Evolutionary conservation across 2,113 vertebrate species (phyloP), one percentile per base, ranked within the genome.

Genomic region (Heterotis niloticus): DNA sequence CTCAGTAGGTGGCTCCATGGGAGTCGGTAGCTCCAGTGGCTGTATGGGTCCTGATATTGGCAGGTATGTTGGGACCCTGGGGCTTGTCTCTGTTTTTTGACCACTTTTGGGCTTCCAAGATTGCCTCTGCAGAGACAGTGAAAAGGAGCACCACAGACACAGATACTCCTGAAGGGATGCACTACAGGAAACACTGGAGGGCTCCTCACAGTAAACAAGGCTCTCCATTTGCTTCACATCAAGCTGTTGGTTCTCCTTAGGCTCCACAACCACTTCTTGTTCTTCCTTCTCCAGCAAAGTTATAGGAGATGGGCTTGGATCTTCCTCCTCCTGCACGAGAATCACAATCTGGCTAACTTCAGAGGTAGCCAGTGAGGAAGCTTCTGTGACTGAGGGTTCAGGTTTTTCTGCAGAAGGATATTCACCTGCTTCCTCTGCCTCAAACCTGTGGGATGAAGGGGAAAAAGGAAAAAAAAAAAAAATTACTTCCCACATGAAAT

Each of bases 301-400:
- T 82, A 96, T 82, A 74, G 95, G 88, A n/a, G 87, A 95, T 77
- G 95, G 91, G 1, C 94, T 94, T 5, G 94, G 93, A 57, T 89
- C 88, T 82, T 95, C 94, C 60, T 96, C 95, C 5, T 98, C 96
- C 5, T 95, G 94, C 68, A 98, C 95, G 0, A 98, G 90, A 2
- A 95, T 96, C 76, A 99, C 98, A 57, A 99, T 98, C 72, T 93
- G 94, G 82, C 87, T 91, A 34, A 95, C 93, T 79, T 89, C 93
- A 0, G 85, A 82, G 51, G 85, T 75, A 75, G 92, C 92, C 4
- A 88, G 67, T 9, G 78, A 34, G 20, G 83, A 26, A 0, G 89
- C 51, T 79, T 82, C 89, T 34, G 83, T 81, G 4, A 67, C 1
- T 13, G 69, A 4, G 13, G 65, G 26, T 64, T 87, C 85, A 0